phyloP scores from a whole-genome alignment of 2,797 vertebrate genomes.

The Catamblyrhynchus diadema region DNA sequence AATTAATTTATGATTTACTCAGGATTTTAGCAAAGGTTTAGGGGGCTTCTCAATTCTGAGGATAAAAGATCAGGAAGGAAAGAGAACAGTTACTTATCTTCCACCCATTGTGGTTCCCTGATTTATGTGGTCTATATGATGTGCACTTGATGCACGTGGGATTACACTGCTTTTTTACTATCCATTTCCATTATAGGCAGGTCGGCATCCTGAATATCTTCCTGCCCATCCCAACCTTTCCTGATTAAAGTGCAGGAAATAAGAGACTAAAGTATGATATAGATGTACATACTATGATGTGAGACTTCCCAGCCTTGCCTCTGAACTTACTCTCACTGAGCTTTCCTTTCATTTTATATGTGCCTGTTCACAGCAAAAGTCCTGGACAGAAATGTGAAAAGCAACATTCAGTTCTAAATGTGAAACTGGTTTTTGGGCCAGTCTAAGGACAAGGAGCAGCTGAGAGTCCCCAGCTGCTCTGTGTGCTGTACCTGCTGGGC shows the following conservation, averaged over 20 bases:
- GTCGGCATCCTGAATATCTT: not conserved
- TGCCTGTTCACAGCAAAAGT: not conserved
- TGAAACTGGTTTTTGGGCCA: not conserved
- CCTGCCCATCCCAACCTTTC: slow-evolving; percentile 47
- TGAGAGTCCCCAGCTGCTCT: not conserved
- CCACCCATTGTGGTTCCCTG: slow-evolving; percentile 28
- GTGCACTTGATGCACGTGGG: not conserved
- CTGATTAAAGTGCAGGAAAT: slow-evolving; percentile 43
- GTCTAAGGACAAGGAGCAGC: not conserved
- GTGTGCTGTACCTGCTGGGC: not conserved
- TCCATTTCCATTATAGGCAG: slow-evolving; percentile 38
- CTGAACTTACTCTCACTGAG: not conserved
- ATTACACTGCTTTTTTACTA: not conserved
- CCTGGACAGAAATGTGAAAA: not conserved
- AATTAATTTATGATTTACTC: not conserved
- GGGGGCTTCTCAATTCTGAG: not conserved
- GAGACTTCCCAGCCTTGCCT: not conserved
- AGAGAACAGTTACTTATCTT: slow-evolving; percentile 15
- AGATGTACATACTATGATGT: not conserved
- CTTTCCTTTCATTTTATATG: not conserved
- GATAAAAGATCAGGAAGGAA: slow-evolving; percentile 54
- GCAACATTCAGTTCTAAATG: not conserved
- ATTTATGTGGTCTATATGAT: slow-evolving; percentile 16
- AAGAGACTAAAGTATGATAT: not conserved
- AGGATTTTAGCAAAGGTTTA: not conserved